Percentiles rank a stretch among this genome's conserved stretches.
phyloP scores from a whole-genome alignment of 2,888 invertebrate genomes.

The Callyntrura guangdongensis region DNA sequence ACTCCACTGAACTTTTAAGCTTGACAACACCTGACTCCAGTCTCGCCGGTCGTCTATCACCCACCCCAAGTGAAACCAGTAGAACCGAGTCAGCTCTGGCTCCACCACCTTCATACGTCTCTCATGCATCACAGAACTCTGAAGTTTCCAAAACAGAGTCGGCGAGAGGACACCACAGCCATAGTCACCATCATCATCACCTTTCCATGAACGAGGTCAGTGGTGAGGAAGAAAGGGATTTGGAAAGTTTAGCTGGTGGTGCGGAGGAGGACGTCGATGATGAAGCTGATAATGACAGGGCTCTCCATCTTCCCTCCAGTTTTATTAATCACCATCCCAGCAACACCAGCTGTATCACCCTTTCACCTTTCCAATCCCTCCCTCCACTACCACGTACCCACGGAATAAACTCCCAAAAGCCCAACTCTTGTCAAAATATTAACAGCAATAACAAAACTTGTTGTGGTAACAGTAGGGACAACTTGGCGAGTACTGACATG shows the following conservation, averaged over 20 bases:
- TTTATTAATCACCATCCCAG: slow-evolving; percentile 32
- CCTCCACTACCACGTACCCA: slow-evolving; percentile 2
- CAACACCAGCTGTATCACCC: background rate
- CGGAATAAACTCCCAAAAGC: background rate
- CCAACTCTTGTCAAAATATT: background rate
- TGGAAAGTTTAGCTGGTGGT: slow-evolving; percentile 45
- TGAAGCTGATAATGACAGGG: no score
- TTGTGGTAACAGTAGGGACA: background rate
- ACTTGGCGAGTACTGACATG: background rate
- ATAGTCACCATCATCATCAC: background rate
- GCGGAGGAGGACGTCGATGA: no score
- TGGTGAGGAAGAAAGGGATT: slow-evolving; percentile 57
- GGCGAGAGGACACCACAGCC: slow-evolving; percentile 69
- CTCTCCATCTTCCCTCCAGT: slow-evolving; percentile 25
- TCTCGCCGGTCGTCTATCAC: slow-evolving; percentile 80
- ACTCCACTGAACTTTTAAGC: slow-evolving; percentile 78
- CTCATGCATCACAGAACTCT: slow-evolving; percentile 83
- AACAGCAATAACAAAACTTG: background rate
- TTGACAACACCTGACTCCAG: slow-evolving; percentile 78
- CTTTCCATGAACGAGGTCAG: slow-evolving; percentile 56
- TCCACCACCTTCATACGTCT: slow-evolving; percentile 82
- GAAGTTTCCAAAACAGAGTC: slow-evolving; percentile 83
- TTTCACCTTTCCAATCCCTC: slow-evolving; percentile 31
- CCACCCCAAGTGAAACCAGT: slow-evolving; percentile 82
- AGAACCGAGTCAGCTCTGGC: slow-evolving; percentile 83